Evolutionary conservation across 2,888 invertebrate genomes (phyloP), one percentile per base, ranked within the genome.

Genomic region (Netelia melanura): DNA sequence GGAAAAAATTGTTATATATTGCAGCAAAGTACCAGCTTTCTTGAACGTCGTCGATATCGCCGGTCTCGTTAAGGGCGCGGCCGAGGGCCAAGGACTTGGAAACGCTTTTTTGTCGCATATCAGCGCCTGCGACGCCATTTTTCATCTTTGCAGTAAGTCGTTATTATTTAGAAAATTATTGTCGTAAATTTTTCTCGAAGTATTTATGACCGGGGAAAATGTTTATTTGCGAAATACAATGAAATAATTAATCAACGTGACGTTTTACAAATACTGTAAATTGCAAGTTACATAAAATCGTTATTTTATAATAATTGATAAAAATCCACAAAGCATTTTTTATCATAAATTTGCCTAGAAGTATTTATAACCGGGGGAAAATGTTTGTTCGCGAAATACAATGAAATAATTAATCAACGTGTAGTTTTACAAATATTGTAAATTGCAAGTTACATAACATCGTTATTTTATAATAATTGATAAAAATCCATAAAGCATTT

Each of bases 61-160:
- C 77, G 99, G 99, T 10, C 95, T 99, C 87, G 99, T 99, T 54
- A 98, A 98, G 92, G 99, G 99, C 44, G 99, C 99, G 1, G 97
- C 98, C 3, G 99, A 99, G 93, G 99, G 99, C 0, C 98, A 99
- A 94, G 99, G 99, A 1, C 95, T 99, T 79, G 99, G 99, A 91
- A 99, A 99, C 94, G 99, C 98, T 85, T 99, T 99, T 94, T 96
- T 99, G 65, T 99, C 99, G 5, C 99, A 99, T 94, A 99, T 99
- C 92, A 98, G 97, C 93, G 99, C 99, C 17, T 99, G 99, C 93
- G 99, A 99, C 94, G 98, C 99, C 58, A 97, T 99, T 90, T 99
- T 99, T 93, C 99, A 99, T 94, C 96, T 99, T 87, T 98, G 98
- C 92, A 97, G 99, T 98, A 95, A 97, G 98, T 97, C 8, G 5